Base-by-base conservation (phyloP, 2,888 invertebrate genomes). In the Scrobipalpa costella region DNA sequence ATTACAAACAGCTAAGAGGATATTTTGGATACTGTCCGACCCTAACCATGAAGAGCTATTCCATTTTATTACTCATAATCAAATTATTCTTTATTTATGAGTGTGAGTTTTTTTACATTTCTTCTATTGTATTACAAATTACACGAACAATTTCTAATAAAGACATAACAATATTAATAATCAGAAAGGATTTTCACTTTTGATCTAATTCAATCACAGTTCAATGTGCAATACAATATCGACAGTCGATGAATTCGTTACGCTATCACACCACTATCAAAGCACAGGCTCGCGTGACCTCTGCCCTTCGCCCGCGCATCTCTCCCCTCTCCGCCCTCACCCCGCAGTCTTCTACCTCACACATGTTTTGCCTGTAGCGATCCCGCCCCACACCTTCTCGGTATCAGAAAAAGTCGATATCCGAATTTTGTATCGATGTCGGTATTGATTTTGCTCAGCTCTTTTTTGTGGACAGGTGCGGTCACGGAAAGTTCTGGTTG, bases 371-470 rank as follows among this genome's bases (percentile, higher is more conserved):
- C 83, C 75, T 67, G 76, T 73, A 80, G 86, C 86, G 76, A 80
- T 81, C 79, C 81, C 89, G 88, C 89, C 89, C 87, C 79, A 76
- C 80, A 78, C 85, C 84, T 81, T 86, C 84, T 83, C 81, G 80
- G 79, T 84, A 83, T 81, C 82, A 77, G 69, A 79, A 83, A 86
- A 84, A 84, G 80, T 79, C 78, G 80, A 82, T 85, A 69, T 69
- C 66, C 67, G 70, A 61, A 68, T 63, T 68, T 65, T 64, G 63
- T 68, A 66, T 65, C 52, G 57, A 64, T 63, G 8, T 55, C 55
- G 55, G 55, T 63, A 47, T 62, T 59, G 40, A 33, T 40, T 40
- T 64, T 62, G 36, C 13, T 3, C 15, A n/a, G 55, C 34, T 55
- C 57, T 61, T 65, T 65, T 44, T 62, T 62, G 58, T 19, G 47